Conservation (phyloP, 2,888 invertebrate species). For the Tinea trinotella region DNA sequence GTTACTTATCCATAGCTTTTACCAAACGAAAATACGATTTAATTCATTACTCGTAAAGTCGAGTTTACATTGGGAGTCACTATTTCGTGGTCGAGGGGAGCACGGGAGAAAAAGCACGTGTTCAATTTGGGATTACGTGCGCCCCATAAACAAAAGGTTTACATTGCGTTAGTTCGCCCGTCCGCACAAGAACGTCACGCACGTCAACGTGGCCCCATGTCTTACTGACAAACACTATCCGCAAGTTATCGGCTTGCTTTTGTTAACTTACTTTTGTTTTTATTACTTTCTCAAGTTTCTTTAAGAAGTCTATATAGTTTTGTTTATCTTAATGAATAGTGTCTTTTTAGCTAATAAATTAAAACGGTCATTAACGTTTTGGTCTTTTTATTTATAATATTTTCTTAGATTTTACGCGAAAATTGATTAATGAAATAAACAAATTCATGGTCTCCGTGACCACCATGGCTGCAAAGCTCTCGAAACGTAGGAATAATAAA, state of each 20-base stretch:
- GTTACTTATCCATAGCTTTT: constrained; percentile 31
- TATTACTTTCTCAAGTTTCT: background rate
- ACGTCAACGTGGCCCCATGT: constrained; percentile 17
- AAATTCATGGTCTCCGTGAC: too few species aligned
- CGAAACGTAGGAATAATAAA: too few species aligned
- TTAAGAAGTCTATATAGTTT: background rate
- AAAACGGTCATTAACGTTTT: too few species aligned
- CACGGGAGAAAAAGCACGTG: constrained; percentile 69
- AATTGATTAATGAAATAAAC: too few species aligned
- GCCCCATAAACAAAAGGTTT: constrained; percentile 64
- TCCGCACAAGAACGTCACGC: constrained; percentile 22
- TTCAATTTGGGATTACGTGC: constrained; percentile 68
- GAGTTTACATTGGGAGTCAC: constrained; percentile 25
- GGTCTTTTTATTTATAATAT: too few species aligned
- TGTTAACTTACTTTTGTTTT: background rate
- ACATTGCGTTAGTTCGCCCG: constrained; percentile 40
- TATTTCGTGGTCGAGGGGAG: constrained; percentile 32
- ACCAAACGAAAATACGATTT: constrained; percentile 29
- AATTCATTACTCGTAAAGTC: constrained; percentile 28
- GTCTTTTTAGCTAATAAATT: too few species aligned
- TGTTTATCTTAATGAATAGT: too few species aligned
- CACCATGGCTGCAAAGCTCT: too few species aligned
- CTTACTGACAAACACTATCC: constrained; percentile 5
- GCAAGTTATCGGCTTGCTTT: constrained; percentile 1
- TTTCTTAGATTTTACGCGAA: too few species aligned